Percentiles rank a stretch among this genome's conserved stretches.
phyloP scores from a whole-genome alignment of 2,888 invertebrate species.

The Rhopalosiphum nymphaeae region DNA sequence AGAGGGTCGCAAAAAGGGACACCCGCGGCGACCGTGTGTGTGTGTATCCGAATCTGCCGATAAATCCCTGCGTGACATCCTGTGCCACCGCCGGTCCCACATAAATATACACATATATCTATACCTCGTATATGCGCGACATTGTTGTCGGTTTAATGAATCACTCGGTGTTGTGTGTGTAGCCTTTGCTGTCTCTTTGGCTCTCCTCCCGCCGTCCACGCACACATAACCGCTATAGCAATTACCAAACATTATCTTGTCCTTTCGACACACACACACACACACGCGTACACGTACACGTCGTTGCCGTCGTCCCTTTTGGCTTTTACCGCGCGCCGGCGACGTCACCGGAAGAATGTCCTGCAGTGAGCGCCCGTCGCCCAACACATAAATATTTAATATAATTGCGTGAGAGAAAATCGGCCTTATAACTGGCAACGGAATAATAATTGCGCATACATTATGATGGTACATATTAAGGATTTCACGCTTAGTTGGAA shows the following conservation, averaged over 20 bases:
- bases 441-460: background rate
- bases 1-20: slow-evolving; percentile 62
- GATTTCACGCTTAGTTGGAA: background rate
- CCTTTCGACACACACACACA: background rate
- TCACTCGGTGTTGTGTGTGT: background rate
- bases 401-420: slow-evolving; percentile 32
- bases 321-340: slow-evolving; percentile 8
- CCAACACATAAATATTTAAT: background rate
- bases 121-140: background rate
- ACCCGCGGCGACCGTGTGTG: slow-evolving; percentile 42
- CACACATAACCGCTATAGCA: slow-evolving; percentile 36
- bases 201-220: background rate
- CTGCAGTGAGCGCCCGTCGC: slow-evolving; percentile 3
- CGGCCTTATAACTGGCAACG: background rate
- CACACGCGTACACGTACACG: background rate
- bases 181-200: background rate
- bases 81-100: slow-evolving; percentile 14
- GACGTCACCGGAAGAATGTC: slow-evolving; percentile 41
- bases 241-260: slow-evolving; percentile 60
- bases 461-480: background rate
- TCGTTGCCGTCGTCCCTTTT: too few species aligned
- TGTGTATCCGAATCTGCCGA: slow-evolving; percentile 45
- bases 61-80: slow-evolving; percentile 63
- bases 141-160: slow-evolving; percentile 39
- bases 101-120: background rate